These are phyloP conservation scores for Hermetia illucens DNA, from an alignment of 1,140 invertebrate species.

Conservation along the genomic window DNA sequence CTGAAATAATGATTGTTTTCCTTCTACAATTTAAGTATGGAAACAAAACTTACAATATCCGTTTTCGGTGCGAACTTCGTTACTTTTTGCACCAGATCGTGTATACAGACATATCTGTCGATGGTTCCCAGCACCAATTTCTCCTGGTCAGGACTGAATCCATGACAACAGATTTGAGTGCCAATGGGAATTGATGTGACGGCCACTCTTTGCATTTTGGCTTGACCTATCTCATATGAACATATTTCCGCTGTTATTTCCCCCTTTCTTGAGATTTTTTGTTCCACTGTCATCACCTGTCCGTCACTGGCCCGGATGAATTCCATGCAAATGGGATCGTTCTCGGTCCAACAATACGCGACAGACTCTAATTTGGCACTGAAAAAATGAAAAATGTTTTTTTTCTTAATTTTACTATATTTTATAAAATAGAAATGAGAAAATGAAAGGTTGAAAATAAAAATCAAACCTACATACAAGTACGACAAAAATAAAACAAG, in stretches of 20 bases:
- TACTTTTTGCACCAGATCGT: slow-evolving; percentile 45
- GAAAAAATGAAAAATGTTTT: slow-evolving; percentile 20
- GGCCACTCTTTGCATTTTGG: slow-evolving; percentile 49
- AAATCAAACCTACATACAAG: no score
- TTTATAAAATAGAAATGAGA: slow-evolving; percentile 1
- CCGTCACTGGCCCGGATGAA: slow-evolving; percentile 50
- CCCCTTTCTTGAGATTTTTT: slow-evolving; percentile 58
- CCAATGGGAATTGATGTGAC: slow-evolving; percentile 55
- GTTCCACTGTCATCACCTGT: slow-evolving; percentile 58
- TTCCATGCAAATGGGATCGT: slow-evolving; percentile 50
- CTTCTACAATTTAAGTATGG: no score
- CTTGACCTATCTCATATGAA: slow-evolving; percentile 52
- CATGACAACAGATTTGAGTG: slow-evolving; percentile 49
- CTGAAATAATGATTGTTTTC: no score
- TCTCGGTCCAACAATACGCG: slow-evolving; percentile 51
- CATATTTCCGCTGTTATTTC: slow-evolving; percentile 61
- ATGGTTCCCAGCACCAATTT: slow-evolving; percentile 59
- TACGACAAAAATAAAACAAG: no score
- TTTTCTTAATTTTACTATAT: slow-evolving; percentile 1
- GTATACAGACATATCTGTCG: slow-evolving; percentile 60
- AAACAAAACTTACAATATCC: slow-evolving; percentile 47
- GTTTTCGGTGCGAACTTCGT: slow-evolving; percentile 38
- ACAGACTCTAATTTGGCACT: slow-evolving; percentile 42
- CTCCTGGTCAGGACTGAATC: slow-evolving; percentile 54
- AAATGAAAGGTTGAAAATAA: not conserved